Evolutionary conservation across 1,140 invertebrate species (phyloP).

Genomic region (Episyrphus balteatus): DNA sequence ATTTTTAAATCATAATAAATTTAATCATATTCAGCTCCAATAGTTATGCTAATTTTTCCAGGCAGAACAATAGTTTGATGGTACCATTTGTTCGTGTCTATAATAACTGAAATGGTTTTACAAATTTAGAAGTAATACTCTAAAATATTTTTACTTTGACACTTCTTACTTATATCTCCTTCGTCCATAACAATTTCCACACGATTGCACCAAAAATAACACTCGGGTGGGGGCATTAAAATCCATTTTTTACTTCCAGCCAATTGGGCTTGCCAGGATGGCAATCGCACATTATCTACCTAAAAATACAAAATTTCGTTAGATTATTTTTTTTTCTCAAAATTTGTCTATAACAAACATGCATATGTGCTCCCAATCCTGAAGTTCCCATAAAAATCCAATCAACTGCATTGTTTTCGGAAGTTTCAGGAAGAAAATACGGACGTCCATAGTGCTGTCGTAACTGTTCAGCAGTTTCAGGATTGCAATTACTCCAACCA

Average conservation of each 20-base stretch:
- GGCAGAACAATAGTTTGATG: conserved; percentile 81
- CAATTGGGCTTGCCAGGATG: conserved; percentile 92
- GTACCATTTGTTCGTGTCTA: conserved; percentile 93
- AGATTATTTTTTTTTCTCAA: background rate
- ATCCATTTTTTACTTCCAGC: conserved; percentile 75
- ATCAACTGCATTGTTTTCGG: conserved; percentile 76
- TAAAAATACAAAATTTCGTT: conserved; percentile 27
- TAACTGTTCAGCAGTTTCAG: conserved; percentile 59
- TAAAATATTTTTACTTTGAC: conserved; percentile 1
- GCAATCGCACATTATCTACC: conserved; percentile 82
- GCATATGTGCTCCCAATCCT: conserved; percentile 86
- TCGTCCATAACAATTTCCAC: conserved; percentile 63
- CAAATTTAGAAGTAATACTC: background rate
- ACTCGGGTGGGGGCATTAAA: conserved; percentile 80
- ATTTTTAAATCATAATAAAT: too few relatives aligned
- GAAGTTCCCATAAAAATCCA: conserved; percentile 96
- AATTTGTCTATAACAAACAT: conserved; percentile 47
- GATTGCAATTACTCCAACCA: conserved; percentile 89
- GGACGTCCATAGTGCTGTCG: conserved; percentile 70
- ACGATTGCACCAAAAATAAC: conserved; percentile 58
- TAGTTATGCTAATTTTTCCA: conserved; percentile 83
- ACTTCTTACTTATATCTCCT: conserved; percentile 74
- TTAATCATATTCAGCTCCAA: conserved; percentile 90
- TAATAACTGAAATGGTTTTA: conserved; percentile 55
- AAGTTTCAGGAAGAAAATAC: conserved; percentile 74